A percentile compares a stretch with the other conserved stretches of the same genome.
Evolutionary conservation across 2,113 vertebrate genomes (phyloP).

Genomic region (Tyto alba): DNA sequence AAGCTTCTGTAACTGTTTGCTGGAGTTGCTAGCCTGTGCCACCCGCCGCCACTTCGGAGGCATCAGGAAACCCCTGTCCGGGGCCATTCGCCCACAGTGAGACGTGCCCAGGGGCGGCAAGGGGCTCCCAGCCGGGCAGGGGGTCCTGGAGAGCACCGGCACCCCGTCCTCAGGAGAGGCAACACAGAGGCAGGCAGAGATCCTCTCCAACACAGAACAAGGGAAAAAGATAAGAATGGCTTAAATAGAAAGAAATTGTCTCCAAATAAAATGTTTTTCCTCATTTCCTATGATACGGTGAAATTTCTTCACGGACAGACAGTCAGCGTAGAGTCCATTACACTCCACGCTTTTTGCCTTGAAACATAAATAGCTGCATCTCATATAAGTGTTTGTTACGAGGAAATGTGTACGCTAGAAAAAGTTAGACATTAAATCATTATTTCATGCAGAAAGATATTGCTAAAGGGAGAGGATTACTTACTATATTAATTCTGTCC

Average conservation of each 20-base stretch:
- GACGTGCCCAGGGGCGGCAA: not conserved
- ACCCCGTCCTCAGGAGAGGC: accelerated
- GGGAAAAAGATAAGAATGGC: not conserved
- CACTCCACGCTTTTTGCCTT: constrained; percentile 40
- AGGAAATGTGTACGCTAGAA: constrained; percentile 39
- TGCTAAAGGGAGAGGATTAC: constrained; percentile 67
- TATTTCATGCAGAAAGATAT: constrained; percentile 70
- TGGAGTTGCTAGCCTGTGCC: accelerated
- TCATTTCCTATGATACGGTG: constrained; percentile 3
- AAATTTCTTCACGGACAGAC: not conserved
- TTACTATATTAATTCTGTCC: constrained; percentile 69
- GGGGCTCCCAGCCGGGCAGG: too few relatives aligned
- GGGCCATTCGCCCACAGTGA: accelerated
- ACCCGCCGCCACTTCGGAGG: accelerated
- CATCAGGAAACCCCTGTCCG: accelerated
- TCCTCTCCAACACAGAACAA: not conserved
- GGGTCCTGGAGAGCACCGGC: not conserved
- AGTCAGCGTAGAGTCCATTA: constrained; percentile 51
- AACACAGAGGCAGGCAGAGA: not conserved
- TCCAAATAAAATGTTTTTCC: constrained; percentile 16
- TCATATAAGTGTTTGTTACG: constrained; percentile 61
- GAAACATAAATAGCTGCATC: constrained; percentile 63
- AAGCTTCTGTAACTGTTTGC: not conserved
- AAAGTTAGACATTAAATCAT: constrained; percentile 67
- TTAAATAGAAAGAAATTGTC: constrained; percentile 8